phyloP scores from a whole-genome alignment of 2,888 invertebrate species.

The Marasmarcha lunaedactyla region DNA sequence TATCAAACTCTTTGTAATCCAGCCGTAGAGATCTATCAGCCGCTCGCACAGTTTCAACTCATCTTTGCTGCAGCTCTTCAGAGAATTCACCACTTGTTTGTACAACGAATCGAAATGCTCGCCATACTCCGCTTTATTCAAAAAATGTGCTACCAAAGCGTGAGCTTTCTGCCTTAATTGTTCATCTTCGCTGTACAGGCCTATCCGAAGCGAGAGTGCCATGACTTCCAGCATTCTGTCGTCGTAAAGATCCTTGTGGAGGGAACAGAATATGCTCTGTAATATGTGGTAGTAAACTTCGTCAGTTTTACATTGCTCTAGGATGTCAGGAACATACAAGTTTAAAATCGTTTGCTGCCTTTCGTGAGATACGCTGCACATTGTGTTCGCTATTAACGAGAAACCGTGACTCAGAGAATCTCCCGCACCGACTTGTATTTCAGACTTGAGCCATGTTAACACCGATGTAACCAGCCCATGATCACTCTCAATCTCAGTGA shows the following conservation, averaged over 20 bases:
- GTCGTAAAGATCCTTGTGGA: conserved; percentile 44
- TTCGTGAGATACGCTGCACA: conserved; percentile 36
- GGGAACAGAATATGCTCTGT: conserved; percentile 62
- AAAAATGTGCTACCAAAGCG: conserved; percentile 64
- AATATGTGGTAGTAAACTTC: conserved; percentile 45
- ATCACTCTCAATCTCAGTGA: conserved; percentile 52
- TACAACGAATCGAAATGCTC: conserved; percentile 46
- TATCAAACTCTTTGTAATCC: conserved; percentile 49
- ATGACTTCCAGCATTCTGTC: conserved; percentile 38
- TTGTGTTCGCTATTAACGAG: conserved; percentile 39
- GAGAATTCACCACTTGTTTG: conserved; percentile 32
- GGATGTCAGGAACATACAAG: conserved; percentile 31
- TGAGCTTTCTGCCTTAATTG: conserved; percentile 47
- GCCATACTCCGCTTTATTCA: conserved; percentile 67
- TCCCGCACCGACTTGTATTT: conserved; percentile 25
- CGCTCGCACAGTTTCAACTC: conserved; percentile 29
- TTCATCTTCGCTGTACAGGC: conserved; percentile 35
- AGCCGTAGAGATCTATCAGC: conserved; percentile 44
- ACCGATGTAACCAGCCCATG: conserved; percentile 48
- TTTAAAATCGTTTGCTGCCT: conserved; percentile 35
- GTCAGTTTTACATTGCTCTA: conserved; percentile 31
- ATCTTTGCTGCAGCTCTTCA: conserved; percentile 26
- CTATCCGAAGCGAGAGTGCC: conserved; percentile 34
- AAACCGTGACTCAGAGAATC: conserved; percentile 36
- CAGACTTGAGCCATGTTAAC: conserved; percentile 39